Conservation (phyloP, 2,888 invertebrate genomes). For the Petrolisthes manimaculis region DNA sequence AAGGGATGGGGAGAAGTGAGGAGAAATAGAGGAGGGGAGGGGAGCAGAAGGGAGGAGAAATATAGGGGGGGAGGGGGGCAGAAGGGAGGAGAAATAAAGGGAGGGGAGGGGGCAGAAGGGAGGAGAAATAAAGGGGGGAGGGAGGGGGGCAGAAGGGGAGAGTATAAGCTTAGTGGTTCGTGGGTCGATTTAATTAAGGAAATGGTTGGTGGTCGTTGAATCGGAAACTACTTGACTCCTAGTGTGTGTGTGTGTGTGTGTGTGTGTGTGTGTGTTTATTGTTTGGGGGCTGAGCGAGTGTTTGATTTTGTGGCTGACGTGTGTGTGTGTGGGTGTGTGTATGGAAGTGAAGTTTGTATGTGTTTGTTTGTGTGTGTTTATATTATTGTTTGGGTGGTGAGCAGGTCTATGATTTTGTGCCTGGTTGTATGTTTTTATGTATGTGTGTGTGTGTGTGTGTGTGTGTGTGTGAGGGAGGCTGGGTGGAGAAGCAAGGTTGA, state of each 20-base stretch:
- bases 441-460: too few relatives aligned
- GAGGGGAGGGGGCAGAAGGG: slow-evolving; percentile 1
- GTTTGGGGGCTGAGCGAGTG: too few relatives aligned
- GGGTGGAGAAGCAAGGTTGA: not conserved
- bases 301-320: too few relatives aligned
- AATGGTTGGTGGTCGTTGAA: not conserved
- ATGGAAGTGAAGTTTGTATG: too few relatives aligned
- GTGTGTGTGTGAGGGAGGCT: not conserved
- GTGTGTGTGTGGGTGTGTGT: too few relatives aligned
- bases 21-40: not conserved
- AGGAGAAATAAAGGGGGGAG: not conserved
- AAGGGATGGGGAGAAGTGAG: not conserved
- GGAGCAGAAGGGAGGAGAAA: not conserved
- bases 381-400: too few relatives aligned
- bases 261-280: not conserved
- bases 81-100: not conserved
- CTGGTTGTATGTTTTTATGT: too few relatives aligned
- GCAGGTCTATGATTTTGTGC: too few relatives aligned
- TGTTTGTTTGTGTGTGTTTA: too few relatives aligned
- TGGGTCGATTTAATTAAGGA: not conserved
- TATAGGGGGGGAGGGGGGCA: not conserved
- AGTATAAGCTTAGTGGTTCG: not conserved
- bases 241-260: not conserved
- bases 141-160: not conserved
- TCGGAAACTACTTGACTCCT: not conserved